phyloP scores from a whole-genome alignment of 2,888 invertebrate species.

The Eucera pruinosa region DNA sequence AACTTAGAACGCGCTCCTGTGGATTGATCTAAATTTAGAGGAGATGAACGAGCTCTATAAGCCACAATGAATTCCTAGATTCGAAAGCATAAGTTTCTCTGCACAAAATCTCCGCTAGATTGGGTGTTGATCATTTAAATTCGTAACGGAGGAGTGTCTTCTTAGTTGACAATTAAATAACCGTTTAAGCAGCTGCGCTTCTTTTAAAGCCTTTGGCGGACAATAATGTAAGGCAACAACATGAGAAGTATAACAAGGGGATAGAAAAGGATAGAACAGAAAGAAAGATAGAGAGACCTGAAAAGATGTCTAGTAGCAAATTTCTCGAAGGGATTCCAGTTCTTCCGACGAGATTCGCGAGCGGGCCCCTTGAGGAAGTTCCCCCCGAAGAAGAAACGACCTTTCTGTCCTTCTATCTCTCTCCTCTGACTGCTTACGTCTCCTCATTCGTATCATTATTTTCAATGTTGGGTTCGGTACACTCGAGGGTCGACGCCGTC shows the following conservation, averaged over 20 bases:
- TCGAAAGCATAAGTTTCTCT: not conserved
- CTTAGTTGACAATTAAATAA: constrained; percentile 52
- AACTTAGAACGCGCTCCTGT: constrained; percentile 29
- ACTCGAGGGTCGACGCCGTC: constrained; percentile 71
- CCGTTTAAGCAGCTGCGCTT: constrained; percentile 59
- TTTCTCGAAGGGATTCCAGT: constrained; percentile 63
- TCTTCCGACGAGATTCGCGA: constrained; percentile 64
- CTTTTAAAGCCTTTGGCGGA: constrained; percentile 35
- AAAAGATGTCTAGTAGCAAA: constrained; percentile 66
- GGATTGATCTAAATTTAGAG: constrained; percentile 47
- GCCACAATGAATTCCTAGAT: constrained; percentile 13
- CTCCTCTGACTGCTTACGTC: constrained; percentile 36
- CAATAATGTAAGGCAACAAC: constrained; percentile 36
- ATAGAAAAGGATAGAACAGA: not conserved
- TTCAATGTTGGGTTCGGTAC: constrained; percentile 70
- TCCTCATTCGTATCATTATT: constrained; percentile 71
- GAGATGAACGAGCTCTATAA: not conserved
- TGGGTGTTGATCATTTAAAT: constrained; percentile 30
- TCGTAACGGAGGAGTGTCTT: constrained; percentile 33
- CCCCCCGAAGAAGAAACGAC: constrained; percentile 48
- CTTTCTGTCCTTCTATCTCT: constrained; percentile 40
- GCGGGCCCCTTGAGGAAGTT: constrained; percentile 61
- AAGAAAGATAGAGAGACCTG: constrained; percentile 32
- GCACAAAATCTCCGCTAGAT: not conserved
- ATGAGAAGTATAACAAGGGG: not conserved